Conservation (phyloP, 1,140 invertebrate genomes). For the Drosophila albomicans region DNA sequence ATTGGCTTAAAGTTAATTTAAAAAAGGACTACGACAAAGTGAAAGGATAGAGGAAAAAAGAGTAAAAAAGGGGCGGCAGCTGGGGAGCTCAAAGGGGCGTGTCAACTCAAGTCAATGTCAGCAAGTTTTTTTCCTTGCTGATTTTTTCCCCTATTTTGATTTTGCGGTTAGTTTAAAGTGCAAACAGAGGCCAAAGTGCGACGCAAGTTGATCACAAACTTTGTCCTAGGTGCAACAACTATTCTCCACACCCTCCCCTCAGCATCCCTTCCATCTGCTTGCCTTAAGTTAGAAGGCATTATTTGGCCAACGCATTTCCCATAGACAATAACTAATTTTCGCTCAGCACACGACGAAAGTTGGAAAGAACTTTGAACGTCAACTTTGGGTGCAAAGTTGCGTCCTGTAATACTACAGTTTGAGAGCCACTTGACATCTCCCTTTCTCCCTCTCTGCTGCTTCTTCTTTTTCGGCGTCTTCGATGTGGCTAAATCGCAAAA, state of each 20-base stretch:
- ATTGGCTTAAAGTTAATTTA: conserved; percentile 36
- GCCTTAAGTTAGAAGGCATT: conserved; percentile 20
- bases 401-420: conserved; percentile 29
- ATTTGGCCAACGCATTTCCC: conserved; percentile 37
- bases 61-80: background rate
- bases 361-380: conserved; percentile 21
- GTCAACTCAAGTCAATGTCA: conserved; percentile 33
- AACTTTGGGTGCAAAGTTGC: conserved; percentile 15
- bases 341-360: conserved; percentile 20
- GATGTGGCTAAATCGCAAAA: conserved; percentile 11
- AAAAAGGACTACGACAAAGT: background rate
- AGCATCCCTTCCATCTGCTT: too few relatives aligned
- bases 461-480: background rate
- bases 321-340: conserved; percentile 60
- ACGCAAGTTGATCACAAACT: conserved; percentile 41
- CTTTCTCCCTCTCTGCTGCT: too few relatives aligned
- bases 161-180: conserved; percentile 31
- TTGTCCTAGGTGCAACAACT: conserved; percentile 30
- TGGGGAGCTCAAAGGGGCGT: background rate
- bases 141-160: conserved; percentile 5
- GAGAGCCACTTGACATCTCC: conserved; percentile 22
- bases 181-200: conserved; percentile 38
- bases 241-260: background rate
- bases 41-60: background rate
- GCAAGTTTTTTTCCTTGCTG: conserved; percentile 29